Conservation (phyloP, 2,797 vertebrate species). For the Geotrypetes seraphini region DNA sequence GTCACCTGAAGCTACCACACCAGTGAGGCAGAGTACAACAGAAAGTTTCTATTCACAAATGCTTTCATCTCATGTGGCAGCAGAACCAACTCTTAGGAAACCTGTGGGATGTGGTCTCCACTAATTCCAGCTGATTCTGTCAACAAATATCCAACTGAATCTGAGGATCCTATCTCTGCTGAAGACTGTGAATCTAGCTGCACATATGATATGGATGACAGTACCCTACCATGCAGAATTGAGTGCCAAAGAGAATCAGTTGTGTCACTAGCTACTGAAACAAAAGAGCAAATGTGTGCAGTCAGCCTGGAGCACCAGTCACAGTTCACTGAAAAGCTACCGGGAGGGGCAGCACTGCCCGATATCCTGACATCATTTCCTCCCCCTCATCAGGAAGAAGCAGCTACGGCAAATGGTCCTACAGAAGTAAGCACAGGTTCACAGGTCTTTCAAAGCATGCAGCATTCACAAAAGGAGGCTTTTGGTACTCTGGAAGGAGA, state of each 20-base stretch:
- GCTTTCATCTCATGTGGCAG: slow-evolving; percentile 12
- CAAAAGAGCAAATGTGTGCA: slow-evolving; percentile 21
- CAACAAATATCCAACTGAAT: slow-evolving; percentile 63
- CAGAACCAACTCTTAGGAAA: slow-evolving; percentile 53
- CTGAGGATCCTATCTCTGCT: slow-evolving; percentile 50
- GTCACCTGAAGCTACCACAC: slow-evolving; percentile 47
- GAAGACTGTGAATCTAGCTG: slow-evolving; percentile 46
- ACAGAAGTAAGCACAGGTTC: slow-evolving; percentile 60
- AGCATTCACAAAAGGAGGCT: slow-evolving; percentile 35
- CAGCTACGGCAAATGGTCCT: slow-evolving; percentile 65
- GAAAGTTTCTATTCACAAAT: slow-evolving; percentile 60
- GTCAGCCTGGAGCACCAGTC: slow-evolving; percentile 6
- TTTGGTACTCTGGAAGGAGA: slow-evolving; percentile 11
- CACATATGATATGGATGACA: slow-evolving; percentile 49
- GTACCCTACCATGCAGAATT: slow-evolving; percentile 41
- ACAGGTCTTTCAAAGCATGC: slow-evolving; percentile 16
- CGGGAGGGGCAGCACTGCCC: slow-evolving; percentile 31
- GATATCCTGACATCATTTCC: slow-evolving; percentile 54
- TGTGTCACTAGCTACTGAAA: background rate
- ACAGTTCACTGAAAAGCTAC: slow-evolving; percentile 28
- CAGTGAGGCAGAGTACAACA: slow-evolving; percentile 51
- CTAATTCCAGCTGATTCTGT: slow-evolving; percentile 56
- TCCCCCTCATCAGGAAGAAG: slow-evolving; percentile 28
- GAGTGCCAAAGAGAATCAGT: slow-evolving; percentile 46
- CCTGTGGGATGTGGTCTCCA: slow-evolving; percentile 66